phyloP scores from a whole-genome alignment of 2,113 vertebrate species.

The Gobiocypris rarus region DNA sequence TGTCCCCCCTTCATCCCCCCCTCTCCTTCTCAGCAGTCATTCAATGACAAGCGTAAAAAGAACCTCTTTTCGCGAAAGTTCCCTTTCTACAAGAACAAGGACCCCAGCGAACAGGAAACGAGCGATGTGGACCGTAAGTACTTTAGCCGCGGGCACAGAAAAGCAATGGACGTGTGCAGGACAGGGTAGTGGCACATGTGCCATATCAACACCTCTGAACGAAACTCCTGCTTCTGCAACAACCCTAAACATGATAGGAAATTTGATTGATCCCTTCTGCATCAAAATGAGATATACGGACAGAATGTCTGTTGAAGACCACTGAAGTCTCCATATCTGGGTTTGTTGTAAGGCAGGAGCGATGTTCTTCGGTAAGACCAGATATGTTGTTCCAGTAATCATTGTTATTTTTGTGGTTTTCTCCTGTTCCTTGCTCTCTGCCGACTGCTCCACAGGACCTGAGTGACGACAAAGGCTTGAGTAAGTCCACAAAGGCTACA shows the following conservation, averaged over 20 bases:
- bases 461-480: conserved; percentile 92
- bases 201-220: conserved; percentile 80
- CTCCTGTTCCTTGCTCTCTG: conserved; percentile 81
- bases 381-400: conserved; percentile 79
- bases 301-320: neutral
- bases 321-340: neutral
- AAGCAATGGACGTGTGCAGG: conserved; percentile 63
- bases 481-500: conserved; percentile 81
- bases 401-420: conserved; percentile 77
- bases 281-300: neutral
- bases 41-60: conserved; percentile 89
- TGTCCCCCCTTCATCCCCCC: conserved; percentile 72
- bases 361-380: conserved; percentile 70
- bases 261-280: neutral
- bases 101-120: conserved; percentile 89
- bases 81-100: conserved; percentile 94
- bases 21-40: conserved; percentile 82
- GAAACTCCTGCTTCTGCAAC: conserved; percentile 69
- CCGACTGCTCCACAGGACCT: conserved; percentile 88
- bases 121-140: conserved; percentile 93
- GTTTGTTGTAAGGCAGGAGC: conserved; percentile 36
- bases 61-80: conserved; percentile 93
- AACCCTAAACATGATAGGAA: neutral
- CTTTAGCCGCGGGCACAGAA: conserved; percentile 57
- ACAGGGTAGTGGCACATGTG: conserved; percentile 72